Conservation (phyloP, 2,888 invertebrate genomes). For the Archaeoteleia sp. region DNA sequence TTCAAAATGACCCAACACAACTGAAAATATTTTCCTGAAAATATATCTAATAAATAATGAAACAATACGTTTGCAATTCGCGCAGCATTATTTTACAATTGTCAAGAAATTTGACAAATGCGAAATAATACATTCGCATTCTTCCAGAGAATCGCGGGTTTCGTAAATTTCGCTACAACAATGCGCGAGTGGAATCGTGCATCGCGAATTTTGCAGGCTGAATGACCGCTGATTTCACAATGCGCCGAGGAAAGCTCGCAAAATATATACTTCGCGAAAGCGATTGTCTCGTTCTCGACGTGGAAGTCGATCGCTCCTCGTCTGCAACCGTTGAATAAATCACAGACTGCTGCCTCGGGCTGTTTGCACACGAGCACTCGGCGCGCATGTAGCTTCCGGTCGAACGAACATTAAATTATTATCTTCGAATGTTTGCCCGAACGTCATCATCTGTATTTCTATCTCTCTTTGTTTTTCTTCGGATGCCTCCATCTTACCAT, state of each 20-base stretch:
- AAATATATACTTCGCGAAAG: constrained; percentile 41
- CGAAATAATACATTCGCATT: constrained; percentile 11
- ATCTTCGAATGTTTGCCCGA: constrained; percentile 64
- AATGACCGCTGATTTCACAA: constrained; percentile 43
- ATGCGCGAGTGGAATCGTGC: constrained; percentile 23
- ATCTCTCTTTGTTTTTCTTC: constrained; percentile 64
- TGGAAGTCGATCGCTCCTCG: constrained; percentile 44
- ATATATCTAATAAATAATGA: too few relatives aligned
- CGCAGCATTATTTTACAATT: too few relatives aligned
- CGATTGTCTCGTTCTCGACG: constrained; percentile 41
- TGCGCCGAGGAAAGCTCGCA: constrained; percentile 28
- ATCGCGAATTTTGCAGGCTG: constrained; percentile 23
- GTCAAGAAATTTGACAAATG: too few relatives aligned
- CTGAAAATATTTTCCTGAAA: too few relatives aligned
- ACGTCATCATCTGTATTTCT: constrained; percentile 83
- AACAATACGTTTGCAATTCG: too few relatives aligned
- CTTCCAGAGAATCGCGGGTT: constrained; percentile 3
- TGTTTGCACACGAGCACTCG: constrained; percentile 55
- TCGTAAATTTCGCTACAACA: constrained; percentile 13
- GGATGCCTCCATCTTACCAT: background rate
- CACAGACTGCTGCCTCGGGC: constrained; percentile 44
- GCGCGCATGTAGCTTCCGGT: constrained; percentile 67
- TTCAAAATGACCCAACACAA: too few relatives aligned
- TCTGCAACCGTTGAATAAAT: constrained; percentile 45
- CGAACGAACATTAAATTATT: constrained; percentile 66